Evolutionary conservation across 2,113 vertebrate species (phyloP).

Genomic region (Motacilla alba): DNA sequence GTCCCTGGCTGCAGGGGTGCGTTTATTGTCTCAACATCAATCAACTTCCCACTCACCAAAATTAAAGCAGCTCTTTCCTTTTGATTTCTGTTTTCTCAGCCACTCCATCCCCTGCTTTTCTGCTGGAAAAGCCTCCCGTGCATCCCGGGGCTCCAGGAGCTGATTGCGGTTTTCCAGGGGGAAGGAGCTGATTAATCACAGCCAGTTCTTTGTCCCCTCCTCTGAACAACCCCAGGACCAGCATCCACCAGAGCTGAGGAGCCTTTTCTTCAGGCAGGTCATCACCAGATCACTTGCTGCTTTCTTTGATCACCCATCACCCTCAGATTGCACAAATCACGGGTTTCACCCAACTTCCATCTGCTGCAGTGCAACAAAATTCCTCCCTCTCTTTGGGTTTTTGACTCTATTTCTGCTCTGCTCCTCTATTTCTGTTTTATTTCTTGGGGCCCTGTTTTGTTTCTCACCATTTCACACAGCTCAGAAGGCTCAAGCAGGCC

Average conservation of each 20-base stretch:
- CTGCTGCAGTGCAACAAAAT: neutral
- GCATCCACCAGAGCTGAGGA: neutral
- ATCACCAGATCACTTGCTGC: neutral
- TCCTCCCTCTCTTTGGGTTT: neutral
- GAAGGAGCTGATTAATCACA: neutral
- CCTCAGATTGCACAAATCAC: neutral
- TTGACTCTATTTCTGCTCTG: neutral
- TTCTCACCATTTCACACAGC: neutral
- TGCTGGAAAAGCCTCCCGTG: neutral
- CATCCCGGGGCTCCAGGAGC: neutral
- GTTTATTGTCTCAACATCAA: neutral
- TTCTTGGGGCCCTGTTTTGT: neutral
- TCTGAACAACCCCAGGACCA: accelerated
- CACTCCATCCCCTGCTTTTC: accelerated
- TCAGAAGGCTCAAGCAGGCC: neutral
- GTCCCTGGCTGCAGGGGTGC: neutral
- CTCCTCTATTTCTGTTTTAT: neutral
- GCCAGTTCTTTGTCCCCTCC: neutral
- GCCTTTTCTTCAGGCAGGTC: neutral
- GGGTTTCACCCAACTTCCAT: neutral
- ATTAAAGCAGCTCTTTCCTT: neutral
- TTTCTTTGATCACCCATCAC: neutral
- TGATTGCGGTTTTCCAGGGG: neutral
- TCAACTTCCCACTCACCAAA: neutral
- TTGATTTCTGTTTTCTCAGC: neutral